Evolutionary conservation across 2,797 vertebrate species (phyloP).

Genomic region (Eulemur rubriventer): DNA sequence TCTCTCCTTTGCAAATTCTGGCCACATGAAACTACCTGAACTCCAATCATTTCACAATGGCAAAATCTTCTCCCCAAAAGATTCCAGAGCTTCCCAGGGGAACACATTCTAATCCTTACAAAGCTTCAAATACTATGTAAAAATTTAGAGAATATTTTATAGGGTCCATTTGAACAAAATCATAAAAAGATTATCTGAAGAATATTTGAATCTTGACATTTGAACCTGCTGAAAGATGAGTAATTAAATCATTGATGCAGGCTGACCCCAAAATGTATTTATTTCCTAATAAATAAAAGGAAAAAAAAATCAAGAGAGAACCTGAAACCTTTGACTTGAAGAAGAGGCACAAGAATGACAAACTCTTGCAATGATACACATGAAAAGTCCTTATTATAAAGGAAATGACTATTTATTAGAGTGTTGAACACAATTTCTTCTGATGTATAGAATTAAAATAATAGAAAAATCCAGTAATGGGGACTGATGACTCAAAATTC

Average conservation of each 20-base stretch:
- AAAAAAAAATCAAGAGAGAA: conserved; percentile 35
- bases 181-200: background rate
- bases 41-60: background rate
- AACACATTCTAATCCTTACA: background rate
- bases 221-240: background rate
- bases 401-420: conserved; percentile 51
- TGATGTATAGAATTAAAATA: background rate
- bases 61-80: background rate
- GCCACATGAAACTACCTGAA: background rate
- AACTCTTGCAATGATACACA: background rate
- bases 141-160: background rate
- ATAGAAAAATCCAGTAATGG: background rate
- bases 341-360: conserved; percentile 35
- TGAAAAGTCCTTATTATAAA: conserved; percentile 5
- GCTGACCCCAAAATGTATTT: background rate
- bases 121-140: background rate
- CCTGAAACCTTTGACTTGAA: conserved; percentile 45
- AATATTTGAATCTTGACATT: background rate
- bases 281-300: background rate
- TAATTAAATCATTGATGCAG: background rate
- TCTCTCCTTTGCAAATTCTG: background rate
- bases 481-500: conserved; percentile 53
- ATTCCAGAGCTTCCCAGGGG: background rate
- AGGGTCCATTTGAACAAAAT: background rate
- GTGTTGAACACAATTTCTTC: conserved; percentile 55